phyloP scores from a whole-genome alignment of 2,888 invertebrate genomes.

The Drosophila formosana region DNA sequence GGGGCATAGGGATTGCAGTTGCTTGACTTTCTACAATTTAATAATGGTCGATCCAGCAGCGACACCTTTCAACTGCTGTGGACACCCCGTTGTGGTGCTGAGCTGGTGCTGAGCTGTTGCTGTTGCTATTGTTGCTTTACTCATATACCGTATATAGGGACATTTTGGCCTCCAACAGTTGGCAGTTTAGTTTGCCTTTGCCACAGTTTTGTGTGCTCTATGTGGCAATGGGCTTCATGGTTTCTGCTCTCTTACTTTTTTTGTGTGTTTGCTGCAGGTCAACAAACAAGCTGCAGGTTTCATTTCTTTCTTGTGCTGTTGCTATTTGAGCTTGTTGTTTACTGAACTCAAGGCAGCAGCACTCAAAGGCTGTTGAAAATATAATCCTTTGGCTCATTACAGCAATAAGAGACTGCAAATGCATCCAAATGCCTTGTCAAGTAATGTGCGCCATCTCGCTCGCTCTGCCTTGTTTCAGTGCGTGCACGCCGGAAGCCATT shows the following conservation, averaged over 20 bases:
- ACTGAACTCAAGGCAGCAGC: conserved; percentile 34
- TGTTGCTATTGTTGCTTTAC: conserved; percentile 10
- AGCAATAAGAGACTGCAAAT: conserved; percentile 33
- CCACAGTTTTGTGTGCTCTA: conserved; percentile 26
- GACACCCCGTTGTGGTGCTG: conserved; percentile 8
- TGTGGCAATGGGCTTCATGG: conserved; percentile 39
- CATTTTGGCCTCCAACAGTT: conserved; percentile 25
- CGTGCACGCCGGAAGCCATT: conserved; percentile 75
- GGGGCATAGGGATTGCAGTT: neutral
- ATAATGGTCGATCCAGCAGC: conserved; percentile 24
- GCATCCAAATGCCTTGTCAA: conserved; percentile 43
- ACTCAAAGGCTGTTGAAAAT: conserved; percentile 46
- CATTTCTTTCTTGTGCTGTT: conserved; percentile 21
- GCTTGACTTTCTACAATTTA: conserved; percentile 3
- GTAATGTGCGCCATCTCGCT: conserved; percentile 58
- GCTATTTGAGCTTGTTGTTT: conserved; percentile 25
- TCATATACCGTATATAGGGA: neutral
- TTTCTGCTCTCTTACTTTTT: conserved; percentile 5
- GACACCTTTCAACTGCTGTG: conserved; percentile 28
- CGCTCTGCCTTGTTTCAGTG: conserved; percentile 22
- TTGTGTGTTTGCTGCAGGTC: conserved; percentile 36
- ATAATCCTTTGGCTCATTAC: conserved; percentile 63
- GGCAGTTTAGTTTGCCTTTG: conserved; percentile 11
- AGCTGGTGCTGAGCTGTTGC: neutral
- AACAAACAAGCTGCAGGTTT: conserved; percentile 48